Evolutionary conservation across 2,888 invertebrate genomes (phyloP).

Genomic region (Calameuta pallipes): DNA sequence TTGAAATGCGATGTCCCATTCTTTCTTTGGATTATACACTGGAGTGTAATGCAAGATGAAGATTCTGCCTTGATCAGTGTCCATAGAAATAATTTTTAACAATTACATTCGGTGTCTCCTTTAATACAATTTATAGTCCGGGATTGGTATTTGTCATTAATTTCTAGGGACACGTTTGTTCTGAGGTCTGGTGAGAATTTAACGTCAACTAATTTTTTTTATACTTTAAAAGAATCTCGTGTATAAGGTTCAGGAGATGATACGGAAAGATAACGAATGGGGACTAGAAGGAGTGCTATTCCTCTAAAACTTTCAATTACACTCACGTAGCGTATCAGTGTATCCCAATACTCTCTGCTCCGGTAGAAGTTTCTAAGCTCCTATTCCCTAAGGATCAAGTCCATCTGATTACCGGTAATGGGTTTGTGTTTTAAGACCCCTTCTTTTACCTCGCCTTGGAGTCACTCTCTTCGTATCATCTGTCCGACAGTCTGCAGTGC

Average conservation of each 20-base stretch:
- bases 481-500: background rate
- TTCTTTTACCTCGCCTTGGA: background rate
- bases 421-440: slow-evolving; percentile 47
- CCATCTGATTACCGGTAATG: slow-evolving; percentile 54
- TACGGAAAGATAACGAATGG: background rate
- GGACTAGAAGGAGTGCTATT: background rate
- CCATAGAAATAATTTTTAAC: background rate
- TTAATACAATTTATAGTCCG: background rate
- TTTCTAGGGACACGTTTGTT: background rate
- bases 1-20: background rate
- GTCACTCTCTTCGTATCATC: background rate
- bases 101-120: background rate
- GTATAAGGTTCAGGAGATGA: background rate
- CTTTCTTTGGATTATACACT: background rate
- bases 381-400: slow-evolving; percentile 46
- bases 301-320: slow-evolving; percentile 45
- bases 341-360: slow-evolving; percentile 21
- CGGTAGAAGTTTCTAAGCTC: slow-evolving; percentile 13
- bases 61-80: background rate
- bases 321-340: slow-evolving; percentile 36
- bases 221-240: background rate
- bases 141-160: background rate
- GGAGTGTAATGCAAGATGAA: background rate
- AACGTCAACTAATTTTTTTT: background rate
- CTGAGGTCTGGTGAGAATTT: background rate